phyloP scores from a whole-genome alignment of 2,113 vertebrate genomes.

The Indri indri region DNA sequence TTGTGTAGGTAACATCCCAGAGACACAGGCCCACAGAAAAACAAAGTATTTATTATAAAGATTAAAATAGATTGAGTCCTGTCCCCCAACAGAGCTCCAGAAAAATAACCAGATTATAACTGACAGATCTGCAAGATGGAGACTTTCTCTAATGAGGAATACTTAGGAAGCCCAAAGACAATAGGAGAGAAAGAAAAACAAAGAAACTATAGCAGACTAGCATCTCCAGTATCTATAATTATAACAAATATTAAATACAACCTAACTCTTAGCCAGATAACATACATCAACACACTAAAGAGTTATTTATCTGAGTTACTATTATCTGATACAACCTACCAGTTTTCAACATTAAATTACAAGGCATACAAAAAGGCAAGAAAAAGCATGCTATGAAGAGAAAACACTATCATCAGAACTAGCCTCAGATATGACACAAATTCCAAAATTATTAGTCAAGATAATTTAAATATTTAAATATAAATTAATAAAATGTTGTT shows the following conservation, averaged over 20 bases:
- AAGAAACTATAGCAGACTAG: neutral
- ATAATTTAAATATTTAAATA: neutral
- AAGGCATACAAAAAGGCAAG: neutral
- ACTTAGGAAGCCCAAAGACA: neutral
- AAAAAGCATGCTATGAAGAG: neutral
- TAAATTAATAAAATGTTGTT: neutral
- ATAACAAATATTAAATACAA: neutral
- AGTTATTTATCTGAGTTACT: neutral
- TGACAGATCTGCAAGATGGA: neutral
- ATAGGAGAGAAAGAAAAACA: neutral
- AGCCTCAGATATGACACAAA: neutral
- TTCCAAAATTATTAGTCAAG: neutral
- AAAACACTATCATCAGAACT: neutral
- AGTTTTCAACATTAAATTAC: neutral
- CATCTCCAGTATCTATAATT: neutral
- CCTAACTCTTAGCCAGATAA: neutral
- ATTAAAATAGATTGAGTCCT: neutral
- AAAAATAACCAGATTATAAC: neutral
- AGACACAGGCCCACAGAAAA: neutral
- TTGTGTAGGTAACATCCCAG: neutral
- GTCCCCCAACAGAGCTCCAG: neutral
- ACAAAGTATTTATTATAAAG: too few species aligned
- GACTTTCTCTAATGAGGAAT: neutral
- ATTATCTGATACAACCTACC: neutral
- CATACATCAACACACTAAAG: neutral